Evolutionary conservation across 1,140 invertebrate species (phyloP), one percentile per base, ranked within the genome.

Genomic region (Galendromus occidentalis): DNA sequence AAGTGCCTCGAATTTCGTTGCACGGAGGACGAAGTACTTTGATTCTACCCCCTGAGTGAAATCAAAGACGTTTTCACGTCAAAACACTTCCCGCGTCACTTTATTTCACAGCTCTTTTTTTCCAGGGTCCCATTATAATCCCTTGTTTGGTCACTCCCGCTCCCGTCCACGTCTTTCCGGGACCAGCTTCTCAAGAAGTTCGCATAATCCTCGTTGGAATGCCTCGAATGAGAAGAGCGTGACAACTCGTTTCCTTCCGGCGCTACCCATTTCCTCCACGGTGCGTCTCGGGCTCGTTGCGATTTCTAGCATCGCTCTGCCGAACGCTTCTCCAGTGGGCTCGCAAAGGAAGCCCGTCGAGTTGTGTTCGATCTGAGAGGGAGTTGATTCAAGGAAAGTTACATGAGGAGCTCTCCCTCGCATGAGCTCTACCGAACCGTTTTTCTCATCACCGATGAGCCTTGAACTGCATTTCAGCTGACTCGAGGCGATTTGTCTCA

Each of bases 271-370:
- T 70, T 80, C 77, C 18, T 79, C 71, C 28, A 80, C 76, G 30
- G 85, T 69, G 4, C 33, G 33, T 42, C 74, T 68, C 17, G 70
- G 72, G 17, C 81, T 75, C 25, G 80, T 69, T 0, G 86, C 76
- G 67, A 92, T 80, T 69, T 80, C 80, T 20, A 79, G 73, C 84
- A 98, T 91, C 29, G 85, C 85, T 42, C 81, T 76, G 7, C 86
- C 83, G 79, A 98, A 94, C 66, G 80, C 79, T 66, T 82, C 76
- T 22, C 82, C 76, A 20, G 76, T 79, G 7, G 83, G 76, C 45
- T 85, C 79, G 72, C 88, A 87, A 4, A 99, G 77, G 74, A 84
- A 97, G 7, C 96, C 96, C 4, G 93, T 98, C 6, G 83, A 77
- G n/a, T 81, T 82, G 78, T 95, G 77, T 0, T 59, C 22, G 20